Conservation (phyloP, 2,113 vertebrate genomes). For the Glaucomys volans region DNA sequence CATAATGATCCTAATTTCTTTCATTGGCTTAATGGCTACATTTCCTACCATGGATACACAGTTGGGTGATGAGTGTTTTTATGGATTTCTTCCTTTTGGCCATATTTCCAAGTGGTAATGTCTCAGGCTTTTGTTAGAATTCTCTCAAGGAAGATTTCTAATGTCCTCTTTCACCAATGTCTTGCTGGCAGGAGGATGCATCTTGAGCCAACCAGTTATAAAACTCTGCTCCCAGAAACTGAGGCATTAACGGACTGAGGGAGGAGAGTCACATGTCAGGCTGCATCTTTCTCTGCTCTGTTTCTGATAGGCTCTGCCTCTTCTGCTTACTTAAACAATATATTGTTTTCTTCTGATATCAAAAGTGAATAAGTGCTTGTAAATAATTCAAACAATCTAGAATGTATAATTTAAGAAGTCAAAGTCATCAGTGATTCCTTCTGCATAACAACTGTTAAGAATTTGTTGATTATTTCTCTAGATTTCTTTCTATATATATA, state of each 20-base stretch:
- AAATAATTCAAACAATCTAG: slow-evolving; percentile 63
- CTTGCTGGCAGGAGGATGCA: slow-evolving; percentile 39
- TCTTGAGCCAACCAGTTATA: slow-evolving; percentile 14
- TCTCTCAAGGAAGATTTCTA: slow-evolving; percentile 72
- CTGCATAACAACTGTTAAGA: not conserved
- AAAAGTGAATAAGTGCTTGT: slow-evolving; percentile 54
- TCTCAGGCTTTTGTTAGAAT: slow-evolving; percentile 37
- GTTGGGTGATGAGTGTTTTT: not conserved
- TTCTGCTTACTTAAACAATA: slow-evolving; percentile 46
- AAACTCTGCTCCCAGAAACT: slow-evolving; percentile 47
- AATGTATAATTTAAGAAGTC: slow-evolving; percentile 60
- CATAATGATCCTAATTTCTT: slow-evolving; percentile 65
- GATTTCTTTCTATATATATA: not conserved
- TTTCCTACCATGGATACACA: slow-evolving; percentile 53
- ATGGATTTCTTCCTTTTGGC: slow-evolving; percentile 62
- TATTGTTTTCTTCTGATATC: slow-evolving; percentile 29
- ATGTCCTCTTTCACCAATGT: not conserved
- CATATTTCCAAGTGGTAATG: slow-evolving; percentile 63
- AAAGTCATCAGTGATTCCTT: not conserved
- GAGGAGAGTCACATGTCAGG: not conserved
- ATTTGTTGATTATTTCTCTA: not conserved
- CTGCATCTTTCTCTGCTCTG: not conserved
- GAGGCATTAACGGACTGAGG: not conserved
- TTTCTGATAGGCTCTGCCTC: not conserved
- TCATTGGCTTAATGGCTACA: slow-evolving; percentile 56